phyloP scores from a whole-genome alignment of 2,888 invertebrate genomes.

The Drosophila cognata region DNA sequence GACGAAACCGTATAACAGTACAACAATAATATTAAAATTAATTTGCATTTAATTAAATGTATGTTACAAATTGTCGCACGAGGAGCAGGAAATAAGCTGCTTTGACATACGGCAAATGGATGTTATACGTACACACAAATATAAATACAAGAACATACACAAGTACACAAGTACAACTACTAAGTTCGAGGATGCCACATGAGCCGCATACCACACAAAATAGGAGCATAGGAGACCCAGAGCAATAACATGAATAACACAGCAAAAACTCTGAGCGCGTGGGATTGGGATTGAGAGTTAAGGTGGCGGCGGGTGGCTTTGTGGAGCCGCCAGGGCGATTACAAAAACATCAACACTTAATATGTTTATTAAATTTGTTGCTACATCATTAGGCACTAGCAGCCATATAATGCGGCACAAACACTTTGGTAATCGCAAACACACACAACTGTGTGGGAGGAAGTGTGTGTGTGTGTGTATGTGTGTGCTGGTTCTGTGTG shows the following conservation, averaged over 20 bases:
- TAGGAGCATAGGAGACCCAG: conserved; percentile 12
- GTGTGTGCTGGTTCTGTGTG: conserved; percentile 1
- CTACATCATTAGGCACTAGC: conserved; percentile 81
- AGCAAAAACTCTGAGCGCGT: conserved; percentile 28
- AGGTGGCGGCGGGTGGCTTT: conserved; percentile 21
- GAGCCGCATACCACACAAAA: conserved; percentile 19
- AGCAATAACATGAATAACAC: conserved; percentile 40
- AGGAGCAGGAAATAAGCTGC: conserved; percentile 38
- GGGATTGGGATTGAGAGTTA: conserved; percentile 1
- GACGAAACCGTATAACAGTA: conserved; percentile 9
- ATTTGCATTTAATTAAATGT: conserved; percentile 67
- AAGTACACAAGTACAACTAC: conserved; percentile 4
- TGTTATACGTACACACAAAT: conserved; percentile 2
- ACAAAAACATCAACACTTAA: conserved; percentile 81
- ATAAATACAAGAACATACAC: conserved; percentile 1
- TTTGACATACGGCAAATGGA: conserved; percentile 45
- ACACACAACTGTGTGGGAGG: conserved; percentile 9
- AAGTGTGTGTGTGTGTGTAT: neutral
- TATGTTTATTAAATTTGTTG: conserved; percentile 82
- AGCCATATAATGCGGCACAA: conserved; percentile 75
- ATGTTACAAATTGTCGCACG: conserved; percentile 46
- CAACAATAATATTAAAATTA: conserved; percentile 52
- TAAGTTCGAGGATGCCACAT: conserved; percentile 35
- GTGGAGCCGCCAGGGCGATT: conserved; percentile 62
- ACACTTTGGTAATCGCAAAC: conserved; percentile 54